These are phyloP conservation scores for Tryphoninae sp. DNA, from an alignment of 2,888 invertebrate species.

Conservation along the genomic window DNA sequence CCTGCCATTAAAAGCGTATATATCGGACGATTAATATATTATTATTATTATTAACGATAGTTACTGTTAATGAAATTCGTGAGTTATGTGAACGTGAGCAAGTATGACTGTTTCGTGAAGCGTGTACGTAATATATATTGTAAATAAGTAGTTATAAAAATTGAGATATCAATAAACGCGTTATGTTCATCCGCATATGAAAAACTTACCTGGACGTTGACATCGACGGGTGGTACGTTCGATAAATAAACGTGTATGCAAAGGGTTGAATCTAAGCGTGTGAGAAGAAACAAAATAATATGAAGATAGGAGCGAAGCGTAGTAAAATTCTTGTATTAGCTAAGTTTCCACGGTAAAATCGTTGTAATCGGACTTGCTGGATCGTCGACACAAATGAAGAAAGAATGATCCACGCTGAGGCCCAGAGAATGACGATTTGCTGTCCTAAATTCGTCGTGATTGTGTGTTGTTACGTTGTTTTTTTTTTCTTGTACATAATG, in stretches of 20 bases:
- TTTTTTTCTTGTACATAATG: constrained; percentile 67
- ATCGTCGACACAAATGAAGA: not conserved
- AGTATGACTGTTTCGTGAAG: constrained; percentile 59
- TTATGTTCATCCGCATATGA: constrained; percentile 38
- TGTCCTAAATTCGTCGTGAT: constrained; percentile 66
- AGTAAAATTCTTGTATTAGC: constrained; percentile 40
- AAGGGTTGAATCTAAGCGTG: too few species aligned
- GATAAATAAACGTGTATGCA: constrained; percentile 10
- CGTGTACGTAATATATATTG: constrained; percentile 57
- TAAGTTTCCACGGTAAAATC: constrained; percentile 42
- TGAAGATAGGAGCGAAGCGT: not conserved
- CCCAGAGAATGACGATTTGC: constrained; percentile 22
- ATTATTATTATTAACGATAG: constrained; percentile 50
- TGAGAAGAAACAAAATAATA: constrained; percentile 26
- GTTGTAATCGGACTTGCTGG: not conserved
- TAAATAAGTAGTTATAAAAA: constrained; percentile 61
- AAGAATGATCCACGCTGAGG: constrained; percentile 26
- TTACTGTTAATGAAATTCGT: constrained; percentile 43
- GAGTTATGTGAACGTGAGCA: constrained; percentile 49
- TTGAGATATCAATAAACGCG: constrained; percentile 46
- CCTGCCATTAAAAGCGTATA: constrained; percentile 70
- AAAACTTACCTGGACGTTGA: not conserved
- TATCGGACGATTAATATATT: constrained; percentile 68
- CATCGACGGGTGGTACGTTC: not conserved
- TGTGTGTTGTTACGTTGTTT: constrained; percentile 73